Percentiles rank a stretch among this genome's conserved stretches.
Conservation (phyloP, 2,797 vertebrate genomes). For the Notolabrus celidotus region DNA sequence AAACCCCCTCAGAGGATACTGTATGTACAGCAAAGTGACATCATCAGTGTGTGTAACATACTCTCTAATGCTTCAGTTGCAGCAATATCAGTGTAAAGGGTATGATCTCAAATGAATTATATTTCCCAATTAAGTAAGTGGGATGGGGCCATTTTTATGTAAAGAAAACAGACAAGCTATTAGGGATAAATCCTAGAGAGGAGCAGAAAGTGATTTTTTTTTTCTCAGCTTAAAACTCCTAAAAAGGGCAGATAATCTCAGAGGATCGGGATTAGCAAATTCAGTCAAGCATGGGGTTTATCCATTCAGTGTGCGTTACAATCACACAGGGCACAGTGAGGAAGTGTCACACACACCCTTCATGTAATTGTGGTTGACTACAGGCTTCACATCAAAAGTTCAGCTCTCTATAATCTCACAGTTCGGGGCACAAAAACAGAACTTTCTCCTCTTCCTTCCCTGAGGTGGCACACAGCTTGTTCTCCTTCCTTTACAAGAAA, state of each 20-base stretch:
- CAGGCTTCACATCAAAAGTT: conserved; percentile 39
- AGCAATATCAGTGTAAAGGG: conserved; percentile 1
- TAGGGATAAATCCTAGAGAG: conserved; percentile 37
- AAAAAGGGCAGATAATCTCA: conserved; percentile 60
- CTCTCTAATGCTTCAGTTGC: conserved; percentile 24
- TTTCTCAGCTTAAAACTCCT: conserved; percentile 32
- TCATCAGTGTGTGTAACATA: conserved; percentile 16
- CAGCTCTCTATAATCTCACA: conserved; percentile 44
- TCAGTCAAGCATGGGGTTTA: conserved; percentile 22
- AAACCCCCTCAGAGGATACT: conserved; percentile 14
- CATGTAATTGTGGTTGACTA: conserved; percentile 29
- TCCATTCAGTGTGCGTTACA: conserved; percentile 33
- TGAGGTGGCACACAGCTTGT: conserved; percentile 31
- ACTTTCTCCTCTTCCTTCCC: conserved; percentile 48
- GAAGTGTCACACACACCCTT: conserved; percentile 27
- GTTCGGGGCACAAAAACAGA: conserved; percentile 51
- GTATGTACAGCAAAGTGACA: conserved; percentile 28
- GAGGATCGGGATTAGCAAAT: conserved; percentile 50
- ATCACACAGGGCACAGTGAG: conserved; percentile 27
- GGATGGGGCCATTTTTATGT: conserved; percentile 4
- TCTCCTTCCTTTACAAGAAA: conserved; percentile 18
- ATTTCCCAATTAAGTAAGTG: conserved; percentile 14
- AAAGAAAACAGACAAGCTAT: conserved; percentile 22
- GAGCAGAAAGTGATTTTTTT: conserved; percentile 44
- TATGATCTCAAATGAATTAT: conserved; percentile 27